Percentiles rank a stretch among this genome's conserved stretches.
These are phyloP conservation scores for Gari tellinella DNA, from an alignment of 2,888 invertebrate species.

Conservation along the genomic window DNA sequence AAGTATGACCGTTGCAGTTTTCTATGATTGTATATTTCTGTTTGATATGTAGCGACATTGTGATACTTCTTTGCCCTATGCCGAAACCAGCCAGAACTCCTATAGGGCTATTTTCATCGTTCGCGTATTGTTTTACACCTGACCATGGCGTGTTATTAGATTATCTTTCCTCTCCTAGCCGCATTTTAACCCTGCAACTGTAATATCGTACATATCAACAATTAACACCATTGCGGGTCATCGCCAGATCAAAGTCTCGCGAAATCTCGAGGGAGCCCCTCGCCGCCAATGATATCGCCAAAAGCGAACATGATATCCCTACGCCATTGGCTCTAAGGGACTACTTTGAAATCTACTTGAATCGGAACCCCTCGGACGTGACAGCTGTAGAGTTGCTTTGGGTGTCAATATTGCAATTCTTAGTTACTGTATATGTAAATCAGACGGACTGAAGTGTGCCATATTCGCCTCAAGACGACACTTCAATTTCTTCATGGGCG, in stretches of 20 bases:
- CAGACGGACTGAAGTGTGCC: slow-evolving; percentile 5
- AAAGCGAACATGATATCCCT: slow-evolving; percentile 53
- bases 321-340: slow-evolving; percentile 48
- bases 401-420: slow-evolving; percentile 37
- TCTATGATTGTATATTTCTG: no score
- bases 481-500: no score
- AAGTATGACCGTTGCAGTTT: no score
- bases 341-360: slow-evolving; percentile 42
- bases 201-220: slow-evolving; percentile 31
- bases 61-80: no score
- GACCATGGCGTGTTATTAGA: neutral
- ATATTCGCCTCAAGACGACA: no score
- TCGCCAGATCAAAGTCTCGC: slow-evolving; percentile 49
- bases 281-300: slow-evolving; percentile 34
- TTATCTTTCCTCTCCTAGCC: neutral
- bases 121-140: slow-evolving; percentile 5
- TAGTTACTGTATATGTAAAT: slow-evolving; percentile 12
- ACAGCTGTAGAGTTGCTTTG: slow-evolving; percentile 45
- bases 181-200: slow-evolving; percentile 5
- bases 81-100: no score
- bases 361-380: slow-evolving; percentile 15
- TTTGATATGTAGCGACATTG: no score
- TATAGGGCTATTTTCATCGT: no score
- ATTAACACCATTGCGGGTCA: slow-evolving; percentile 30
- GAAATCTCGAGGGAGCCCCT: slow-evolving; percentile 43